Base-by-base conservation (phyloP, 2,888 invertebrate species). In the Microchrysa polita region DNA sequence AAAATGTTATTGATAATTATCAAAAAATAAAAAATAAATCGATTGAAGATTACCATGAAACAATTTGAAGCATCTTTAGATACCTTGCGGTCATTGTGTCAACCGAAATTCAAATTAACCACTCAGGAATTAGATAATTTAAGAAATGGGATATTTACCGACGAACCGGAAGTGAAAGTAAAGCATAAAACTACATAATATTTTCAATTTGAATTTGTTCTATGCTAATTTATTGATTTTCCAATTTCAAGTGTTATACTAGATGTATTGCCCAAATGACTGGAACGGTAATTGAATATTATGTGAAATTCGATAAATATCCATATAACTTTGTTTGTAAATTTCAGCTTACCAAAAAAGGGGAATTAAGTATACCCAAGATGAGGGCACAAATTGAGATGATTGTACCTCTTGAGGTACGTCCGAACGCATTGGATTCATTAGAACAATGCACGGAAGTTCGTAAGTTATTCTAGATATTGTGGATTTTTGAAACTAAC, bases 41-140 rank as follows among this genome's bases (percentile, higher is more conserved):
- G n/a, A n/a, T n/a, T n/a, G 12, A 12, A 75, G 79, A 77, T 82
- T 44, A 79, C 80, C 52, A 82, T 81, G 82, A 81, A 84, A 77
- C 84, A 84, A 75, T 82, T 84, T 53, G 77, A 81, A 1, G 78
- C 80, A 40, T 82, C 83, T 2, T 76, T 84, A 77, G 82, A 83
- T 63, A 82, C 82, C 81, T 81, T 84, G 80, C 81, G 84, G 42
- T 81, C 80, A 27, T 81, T 82, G 16, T 84, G 84, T 77, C 75
- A 79, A 12, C 80, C 79, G 18, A 84, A 84, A 63, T 81, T 81
- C 55, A 83, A 83, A 78, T 74, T 83, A 4, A 72, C 80, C 0
- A 9, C 74, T 14, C 82, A 82, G 5, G 67, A 76, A 23, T 73
- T 83, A 40, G 81, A 84, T 74, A 77, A 77, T 27, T 73, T 84